These are phyloP conservation scores for Phalera bucephala DNA, from an alignment of 2,888 invertebrate genomes.

Conservation along the genomic window DNA sequence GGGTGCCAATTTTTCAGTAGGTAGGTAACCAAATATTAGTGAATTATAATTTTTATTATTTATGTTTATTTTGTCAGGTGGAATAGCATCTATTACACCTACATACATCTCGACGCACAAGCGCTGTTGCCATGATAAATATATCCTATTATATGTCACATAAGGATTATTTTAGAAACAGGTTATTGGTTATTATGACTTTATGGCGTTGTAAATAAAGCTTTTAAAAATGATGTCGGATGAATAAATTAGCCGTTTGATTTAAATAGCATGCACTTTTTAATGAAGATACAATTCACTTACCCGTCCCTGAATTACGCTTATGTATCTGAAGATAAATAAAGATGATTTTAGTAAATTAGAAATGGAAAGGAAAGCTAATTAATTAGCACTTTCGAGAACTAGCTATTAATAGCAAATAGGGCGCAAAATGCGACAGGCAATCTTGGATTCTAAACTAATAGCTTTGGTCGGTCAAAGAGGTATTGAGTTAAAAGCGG, in stretches of 20 bases:
- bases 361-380: too few relatives aligned
- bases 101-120: background rate
- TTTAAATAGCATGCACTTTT: too few relatives aligned
- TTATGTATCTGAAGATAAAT: too few relatives aligned
- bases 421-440: too few relatives aligned
- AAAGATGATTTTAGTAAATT: too few relatives aligned
- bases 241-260: background rate
- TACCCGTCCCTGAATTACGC: too few relatives aligned
- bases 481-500: too few relatives aligned
- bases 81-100: background rate
- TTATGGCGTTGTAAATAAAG: background rate
- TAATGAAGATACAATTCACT: too few relatives aligned
- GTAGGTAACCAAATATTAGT: background rate
- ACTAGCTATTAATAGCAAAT: too few relatives aligned
- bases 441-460: too few relatives aligned
- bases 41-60: background rate
- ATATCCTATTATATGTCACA: background rate
- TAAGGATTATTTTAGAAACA: conserved; percentile 1
- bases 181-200: background rate
- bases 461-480: too few relatives aligned
- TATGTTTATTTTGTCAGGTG: conserved; percentile 1
- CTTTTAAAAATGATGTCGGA: background rate
- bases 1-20: background rate
- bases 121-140: background rate
- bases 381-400: too few relatives aligned